Percentiles rank a stretch among this genome's conserved stretches.
Conservation (phyloP, 2,113 vertebrate species). For the Scalopus aquaticus region DNA sequence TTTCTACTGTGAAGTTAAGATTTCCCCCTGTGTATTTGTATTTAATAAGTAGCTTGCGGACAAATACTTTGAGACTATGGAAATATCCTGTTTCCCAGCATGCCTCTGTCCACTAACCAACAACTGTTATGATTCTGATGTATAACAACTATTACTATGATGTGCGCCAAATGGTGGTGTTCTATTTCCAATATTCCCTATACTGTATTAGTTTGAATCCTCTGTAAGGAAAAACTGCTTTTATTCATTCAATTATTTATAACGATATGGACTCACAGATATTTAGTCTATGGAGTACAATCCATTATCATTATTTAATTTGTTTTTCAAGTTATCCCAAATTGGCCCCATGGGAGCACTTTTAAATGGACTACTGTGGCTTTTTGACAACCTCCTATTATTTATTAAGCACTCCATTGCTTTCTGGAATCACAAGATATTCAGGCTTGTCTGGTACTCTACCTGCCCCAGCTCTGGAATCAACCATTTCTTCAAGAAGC, state of each 20-base stretch:
- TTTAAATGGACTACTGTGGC: not conserved
- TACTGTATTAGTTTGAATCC: not conserved
- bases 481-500: not conserved
- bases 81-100: not conserved
- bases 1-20: not conserved
- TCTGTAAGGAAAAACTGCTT: not conserved
- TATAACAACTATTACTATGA: not conserved
- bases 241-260: slow-evolving; percentile 10
- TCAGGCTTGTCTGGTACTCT: not conserved
- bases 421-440: not conserved
- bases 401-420: not conserved
- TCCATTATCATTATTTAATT: slow-evolving; percentile 25
- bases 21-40: not conserved
- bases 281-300: not conserved
- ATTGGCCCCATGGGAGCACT: not conserved
- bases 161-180: not conserved
- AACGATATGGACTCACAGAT: not conserved
- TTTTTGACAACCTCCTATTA: not conserved
- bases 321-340: not conserved
- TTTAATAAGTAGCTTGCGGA: not conserved
- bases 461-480: not conserved
- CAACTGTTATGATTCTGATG: not conserved
- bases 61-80: slow-evolving; percentile 6
- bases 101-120: not conserved
- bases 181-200: not conserved